Evolutionary conservation across 2,888 invertebrate genomes (phyloP), one percentile per base, ranked within the genome.

Genomic region (Bhutanitis thaidina): DNA sequence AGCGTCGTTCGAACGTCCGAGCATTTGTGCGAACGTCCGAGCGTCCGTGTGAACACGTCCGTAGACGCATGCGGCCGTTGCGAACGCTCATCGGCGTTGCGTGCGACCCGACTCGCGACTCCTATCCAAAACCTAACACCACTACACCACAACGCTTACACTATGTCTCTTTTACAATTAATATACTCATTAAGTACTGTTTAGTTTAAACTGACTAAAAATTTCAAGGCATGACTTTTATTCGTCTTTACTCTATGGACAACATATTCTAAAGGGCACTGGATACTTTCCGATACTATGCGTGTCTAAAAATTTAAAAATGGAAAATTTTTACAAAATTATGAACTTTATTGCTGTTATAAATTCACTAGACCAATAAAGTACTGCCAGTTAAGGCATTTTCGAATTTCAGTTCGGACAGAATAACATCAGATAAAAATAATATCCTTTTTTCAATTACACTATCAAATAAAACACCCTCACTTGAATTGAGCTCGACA

Each of bases 261-360:
- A 85, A 84, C 79, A 68, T 85, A 86, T 75, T 79, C 87, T 88
- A 88, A 77, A 81, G 88, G 88, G 86, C 87, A 87, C 88, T 87
- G 87, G 86, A 80, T 80, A 86, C 75, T 78, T 73, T 85, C 78
- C 76, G 80, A 84, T 79, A 76, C 63, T 77, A 79, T 76, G 78
- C 74, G 72, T 70, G 70, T 78, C 78, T 83, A 77, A 78, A n/a
- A 55, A 67, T 71, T 74, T 78, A 76, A 77, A 20, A 83, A 76
- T 76, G 69, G 79, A 82, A 81, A 80, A 78, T 57, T 67, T 69
- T 70, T 84, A 83, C 82, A 80, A 84, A 86, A 80, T 69, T 70
- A 68, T 59, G 56, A 57, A 59, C 67, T 77, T 84, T 84, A 86
- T 87, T 86, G 86, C 85, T 85, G 84, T 74, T 72, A 68, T 80